Evolutionary conservation across 2,113 vertebrate species (phyloP), one percentile per base, ranked within the genome.

Genomic region (Vulpes vulpes): DNA sequence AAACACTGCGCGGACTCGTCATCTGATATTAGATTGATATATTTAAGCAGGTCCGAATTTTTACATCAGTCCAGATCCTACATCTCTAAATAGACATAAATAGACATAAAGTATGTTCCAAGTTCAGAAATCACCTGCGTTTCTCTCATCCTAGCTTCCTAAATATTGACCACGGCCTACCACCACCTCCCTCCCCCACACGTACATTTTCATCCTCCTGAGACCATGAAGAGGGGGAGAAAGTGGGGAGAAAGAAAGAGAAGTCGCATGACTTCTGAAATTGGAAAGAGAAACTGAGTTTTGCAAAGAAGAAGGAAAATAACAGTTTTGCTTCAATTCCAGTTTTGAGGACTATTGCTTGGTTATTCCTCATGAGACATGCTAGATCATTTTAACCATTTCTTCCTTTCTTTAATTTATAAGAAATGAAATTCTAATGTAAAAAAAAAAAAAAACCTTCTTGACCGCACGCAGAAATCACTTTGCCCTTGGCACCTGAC

Each of bases 311-410:
- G 57, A 93, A 95, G 91, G 16, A 94, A 9, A 62, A 32, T 74
- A 82, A 86, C 64, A 71, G 64, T 35, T 97, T 97, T 93, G 93
- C 85, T 89, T 82, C 43, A 96, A 94, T 82, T 95, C 84, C 74
- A 96, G 49, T 59, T 94, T 49, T 96, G 88, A 97, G 82, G 95
- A 78, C 1, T 57, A 15, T 93, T 98, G 95, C 93, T 95, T 93
- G 89, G 86, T 93, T 89, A 78, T 62, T 89, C 87, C 91, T 95
- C 64, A 4, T 87, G 94, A 96, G 74, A 86, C 15, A 82, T 14
- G 25, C 35, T 69, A 43, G 6, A 49, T 89, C 60, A 76, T 89
- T 89, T 74, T 22, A 91, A 55, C 11, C 65, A 91, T 16, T 64
- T 84, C 4, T 64, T 91, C 43, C 3, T 96, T 87, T 64, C 60